Conservation (phyloP, 2,888 invertebrate species). For the Exocentrus adspersus region DNA sequence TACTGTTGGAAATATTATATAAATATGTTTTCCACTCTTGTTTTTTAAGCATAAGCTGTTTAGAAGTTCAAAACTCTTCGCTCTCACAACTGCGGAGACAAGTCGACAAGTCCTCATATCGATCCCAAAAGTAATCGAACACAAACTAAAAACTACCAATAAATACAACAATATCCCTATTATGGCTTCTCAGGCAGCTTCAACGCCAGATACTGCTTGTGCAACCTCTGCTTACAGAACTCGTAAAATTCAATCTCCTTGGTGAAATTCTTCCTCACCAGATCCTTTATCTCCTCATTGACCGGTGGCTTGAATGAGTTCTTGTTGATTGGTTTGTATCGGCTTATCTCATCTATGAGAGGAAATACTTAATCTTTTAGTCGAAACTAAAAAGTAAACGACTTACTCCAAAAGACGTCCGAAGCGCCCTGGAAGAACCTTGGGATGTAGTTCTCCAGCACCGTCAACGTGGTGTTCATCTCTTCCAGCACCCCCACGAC, state of each 20-base stretch:
- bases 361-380: too few species aligned
- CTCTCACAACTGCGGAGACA: too few species aligned
- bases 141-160: neutral
- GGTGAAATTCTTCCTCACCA: slow-evolving; percentile 87
- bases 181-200: slow-evolving; percentile 62
- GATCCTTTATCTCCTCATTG: slow-evolving; percentile 84
- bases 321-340: slow-evolving; percentile 82
- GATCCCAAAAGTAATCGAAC: neutral
- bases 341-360: slow-evolving; percentile 77
- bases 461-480: slow-evolving; percentile 84
- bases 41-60: too few species aligned
- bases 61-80: too few species aligned
- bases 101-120: neutral
- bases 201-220: slow-evolving; percentile 81
- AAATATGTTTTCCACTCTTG: too few species aligned
- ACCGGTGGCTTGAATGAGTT: slow-evolving; percentile 90
- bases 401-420: slow-evolving; percentile 82
- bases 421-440: slow-evolving; percentile 84
- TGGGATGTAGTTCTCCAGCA: slow-evolving; percentile 87
- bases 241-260: slow-evolving; percentile 92
- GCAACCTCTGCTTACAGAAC: slow-evolving; percentile 86
- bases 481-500: slow-evolving; percentile 91
- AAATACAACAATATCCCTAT: slow-evolving; percentile 16
- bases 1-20: too few species aligned
- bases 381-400: too few species aligned